A percentile compares a stretch with the other conserved stretches of the same genome.
These are phyloP conservation scores for Sminthopsis crassicaudata DNA, from an alignment of 2,113 vertebrate species.

Conservation along the genomic window DNA sequence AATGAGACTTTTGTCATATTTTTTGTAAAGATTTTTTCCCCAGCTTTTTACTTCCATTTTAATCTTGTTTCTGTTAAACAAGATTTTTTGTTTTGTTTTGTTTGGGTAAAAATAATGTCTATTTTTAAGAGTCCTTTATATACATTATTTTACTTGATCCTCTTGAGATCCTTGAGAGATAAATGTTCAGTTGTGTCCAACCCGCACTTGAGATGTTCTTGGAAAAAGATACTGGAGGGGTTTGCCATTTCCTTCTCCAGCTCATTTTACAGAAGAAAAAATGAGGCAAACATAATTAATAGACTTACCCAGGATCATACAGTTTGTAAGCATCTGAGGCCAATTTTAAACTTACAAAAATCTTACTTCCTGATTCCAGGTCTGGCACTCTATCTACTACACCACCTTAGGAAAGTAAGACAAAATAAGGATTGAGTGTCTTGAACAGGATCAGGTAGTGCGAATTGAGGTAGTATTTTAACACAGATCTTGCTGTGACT, in stretches of 20 bases:
- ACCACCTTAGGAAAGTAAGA: not conserved
- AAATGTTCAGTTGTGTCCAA: not conserved
- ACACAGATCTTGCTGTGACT: not conserved
- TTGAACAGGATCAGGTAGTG: not conserved
- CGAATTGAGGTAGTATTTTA: not conserved
- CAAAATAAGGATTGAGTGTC: not conserved
- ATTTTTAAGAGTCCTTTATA: not conserved
- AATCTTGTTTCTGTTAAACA: too few species aligned
- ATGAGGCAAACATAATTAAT: too few species aligned
- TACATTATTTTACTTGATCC: not conserved
- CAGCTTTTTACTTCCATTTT: too few species aligned
- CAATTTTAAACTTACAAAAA: too few species aligned
- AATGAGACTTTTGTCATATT: too few species aligned
- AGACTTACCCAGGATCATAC: not conserved
- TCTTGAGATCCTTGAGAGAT: not conserved
- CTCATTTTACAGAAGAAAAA: too few species aligned
- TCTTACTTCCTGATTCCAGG: not conserved
- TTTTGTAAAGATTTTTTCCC: too few species aligned
- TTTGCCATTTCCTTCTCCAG: too few species aligned
- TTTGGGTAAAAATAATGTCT: too few species aligned
- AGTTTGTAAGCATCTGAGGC: not conserved
- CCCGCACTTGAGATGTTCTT: too few species aligned
- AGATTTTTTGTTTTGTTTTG: too few species aligned
- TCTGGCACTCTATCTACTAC: not conserved
- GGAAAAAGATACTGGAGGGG: too few species aligned